Evolutionary conservation across 2,888 invertebrate genomes (phyloP).

Genomic region (Biston stratarius): DNA sequence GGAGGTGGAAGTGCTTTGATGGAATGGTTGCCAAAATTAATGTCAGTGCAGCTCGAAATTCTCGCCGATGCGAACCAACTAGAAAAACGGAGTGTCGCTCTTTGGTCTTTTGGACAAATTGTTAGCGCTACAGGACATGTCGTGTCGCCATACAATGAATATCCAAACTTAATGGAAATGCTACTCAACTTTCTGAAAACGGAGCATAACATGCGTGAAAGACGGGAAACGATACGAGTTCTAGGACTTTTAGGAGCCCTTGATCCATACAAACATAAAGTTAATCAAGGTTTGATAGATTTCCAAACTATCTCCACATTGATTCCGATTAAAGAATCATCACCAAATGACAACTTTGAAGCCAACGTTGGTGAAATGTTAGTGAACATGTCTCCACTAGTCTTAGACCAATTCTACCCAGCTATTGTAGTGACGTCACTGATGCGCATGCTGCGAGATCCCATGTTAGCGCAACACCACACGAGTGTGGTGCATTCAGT

Average conservation of each 20-base stretch:
- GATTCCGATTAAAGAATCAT: conserved; percentile 90
- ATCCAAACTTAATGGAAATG: conserved; percentile 96
- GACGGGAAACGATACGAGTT: conserved; percentile 96
- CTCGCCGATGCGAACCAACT: conserved; percentile 97
- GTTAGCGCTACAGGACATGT: conserved; percentile 98
- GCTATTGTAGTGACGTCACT: conserved; percentile 98
- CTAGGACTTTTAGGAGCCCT: conserved; percentile 97
- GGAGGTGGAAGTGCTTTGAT: conserved; percentile 94
- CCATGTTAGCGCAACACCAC: conserved; percentile 95
- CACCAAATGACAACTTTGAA: conserved; percentile 86
- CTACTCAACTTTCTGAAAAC: conserved; percentile 97
- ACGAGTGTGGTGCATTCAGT: conserved; percentile 98
- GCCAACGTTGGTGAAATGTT: conserved; percentile 96
- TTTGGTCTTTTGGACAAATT: conserved; percentile 98
- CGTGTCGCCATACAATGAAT: conserved; percentile 97
- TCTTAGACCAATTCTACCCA: conserved; percentile 98
- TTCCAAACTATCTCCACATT: conserved; percentile 93
- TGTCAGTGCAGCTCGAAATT: conserved; percentile 96
- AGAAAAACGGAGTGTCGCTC: conserved; percentile 96
- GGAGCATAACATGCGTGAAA: conserved; percentile 95
- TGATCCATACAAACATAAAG: conserved; percentile 99
- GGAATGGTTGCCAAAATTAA: conserved; percentile 95
- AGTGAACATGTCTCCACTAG: conserved; percentile 95
- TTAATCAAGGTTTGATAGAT: conserved; percentile 96
- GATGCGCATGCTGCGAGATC: conserved; percentile 97